Percentiles rank a stretch among this genome's conserved stretches.
phyloP scores from a whole-genome alignment of 2,888 invertebrate species.

The Reticulitermes lucifugus region DNA sequence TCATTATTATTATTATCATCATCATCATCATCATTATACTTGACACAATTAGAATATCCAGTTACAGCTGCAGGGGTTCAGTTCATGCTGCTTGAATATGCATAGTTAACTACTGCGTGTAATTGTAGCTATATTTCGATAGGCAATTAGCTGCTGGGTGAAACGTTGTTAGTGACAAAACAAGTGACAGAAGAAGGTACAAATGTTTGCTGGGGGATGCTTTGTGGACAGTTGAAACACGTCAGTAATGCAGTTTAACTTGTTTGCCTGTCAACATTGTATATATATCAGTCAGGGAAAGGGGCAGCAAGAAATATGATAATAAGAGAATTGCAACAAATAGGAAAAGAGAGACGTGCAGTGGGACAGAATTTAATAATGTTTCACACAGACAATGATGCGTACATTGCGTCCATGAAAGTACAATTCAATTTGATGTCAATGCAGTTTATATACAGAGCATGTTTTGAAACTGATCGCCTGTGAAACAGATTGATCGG shows the following conservation, averaged over 20 bases:
- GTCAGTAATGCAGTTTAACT: constrained; percentile 8
- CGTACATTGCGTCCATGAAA: constrained; percentile 6
- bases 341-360: neutral
- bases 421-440: constrained; percentile 22
- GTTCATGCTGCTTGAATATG: too few relatives aligned
- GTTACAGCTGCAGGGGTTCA: too few relatives aligned
- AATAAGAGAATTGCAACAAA: constrained; percentile 18
- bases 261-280: constrained; percentile 17
- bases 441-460: constrained; percentile 16
- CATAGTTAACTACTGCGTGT: too few relatives aligned
- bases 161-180: neutral
- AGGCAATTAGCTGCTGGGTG: neutral
- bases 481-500: constrained; percentile 12
- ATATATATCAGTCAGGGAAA: neutral
- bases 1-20: too few relatives aligned
- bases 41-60: too few relatives aligned
- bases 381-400: neutral
- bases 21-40: too few relatives aligned
- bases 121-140: neutral
- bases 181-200: neutral
- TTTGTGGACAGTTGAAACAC: constrained; percentile 19
- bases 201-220: neutral
- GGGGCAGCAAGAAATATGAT: neutral
- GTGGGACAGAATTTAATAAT: neutral
- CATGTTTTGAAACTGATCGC: constrained; percentile 13